Percentiles rank a stretch among this genome's conserved stretches.
These are phyloP conservation scores for Helicoverpa zea DNA, from an alignment of 1,140 invertebrate genomes.

Conservation along the genomic window DNA sequence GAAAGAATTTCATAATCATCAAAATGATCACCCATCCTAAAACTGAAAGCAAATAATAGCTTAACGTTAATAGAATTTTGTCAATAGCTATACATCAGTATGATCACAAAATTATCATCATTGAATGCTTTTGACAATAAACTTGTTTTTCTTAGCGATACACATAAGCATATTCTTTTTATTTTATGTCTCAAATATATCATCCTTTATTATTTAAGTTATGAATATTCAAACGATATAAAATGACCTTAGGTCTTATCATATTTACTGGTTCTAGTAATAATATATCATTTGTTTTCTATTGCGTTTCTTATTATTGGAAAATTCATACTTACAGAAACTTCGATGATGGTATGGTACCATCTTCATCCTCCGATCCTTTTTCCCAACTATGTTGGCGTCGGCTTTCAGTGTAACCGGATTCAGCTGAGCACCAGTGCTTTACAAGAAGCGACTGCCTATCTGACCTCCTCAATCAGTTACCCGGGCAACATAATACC, in stretches of 20 bases:
- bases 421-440: too few relatives aligned
- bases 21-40: too few relatives aligned
- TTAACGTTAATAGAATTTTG: background rate
- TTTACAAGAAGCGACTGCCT: too few relatives aligned
- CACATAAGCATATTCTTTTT: background rate
- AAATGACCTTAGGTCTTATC: background rate
- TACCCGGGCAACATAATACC: too few relatives aligned
- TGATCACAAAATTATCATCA: background rate
- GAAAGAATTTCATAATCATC: too few relatives aligned
- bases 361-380: too few relatives aligned
- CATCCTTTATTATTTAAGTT: slow-evolving; percentile 23
- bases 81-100: slow-evolving; percentile 12
- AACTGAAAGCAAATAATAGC: too few relatives aligned
- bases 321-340: background rate
- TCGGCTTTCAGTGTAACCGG: too few relatives aligned
- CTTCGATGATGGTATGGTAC: background rate
- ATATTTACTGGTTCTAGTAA: background rate
- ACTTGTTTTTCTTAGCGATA: slow-evolving; percentile 26
- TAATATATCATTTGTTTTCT: slow-evolving; percentile 1
- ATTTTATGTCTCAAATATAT: slow-evolving; percentile 19
- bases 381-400: too few relatives aligned
- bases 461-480: too few relatives aligned
- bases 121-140: slow-evolving; percentile 12
- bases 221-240: background rate
- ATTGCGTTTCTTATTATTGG: background rate